These are phyloP conservation scores for Augiades crinisus DNA, from an alignment of 2,888 invertebrate genomes.

Conservation along the genomic window DNA sequence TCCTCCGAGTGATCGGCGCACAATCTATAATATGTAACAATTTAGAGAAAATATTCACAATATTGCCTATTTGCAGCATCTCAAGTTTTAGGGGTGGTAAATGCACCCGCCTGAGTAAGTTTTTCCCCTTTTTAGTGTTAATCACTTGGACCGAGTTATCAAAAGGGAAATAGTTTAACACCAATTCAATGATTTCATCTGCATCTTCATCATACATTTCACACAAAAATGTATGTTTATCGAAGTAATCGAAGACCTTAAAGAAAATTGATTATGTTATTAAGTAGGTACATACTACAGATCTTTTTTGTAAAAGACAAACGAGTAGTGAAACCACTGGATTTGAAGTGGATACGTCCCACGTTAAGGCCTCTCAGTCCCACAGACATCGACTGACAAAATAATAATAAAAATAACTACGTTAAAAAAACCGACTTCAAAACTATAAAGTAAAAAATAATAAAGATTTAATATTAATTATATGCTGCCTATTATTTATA, in stretches of 20 bases:
- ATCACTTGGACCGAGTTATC: constrained; percentile 91
- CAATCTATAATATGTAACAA: constrained; percentile 86
- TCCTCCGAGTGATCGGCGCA: constrained; percentile 85
- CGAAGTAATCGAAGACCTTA: constrained; percentile 74
- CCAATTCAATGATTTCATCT: constrained; percentile 84
- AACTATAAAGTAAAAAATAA: too few relatives aligned
- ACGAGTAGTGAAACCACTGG: too few relatives aligned
- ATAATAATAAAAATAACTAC: too few relatives aligned
- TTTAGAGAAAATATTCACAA: constrained; percentile 87
- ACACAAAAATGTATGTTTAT: constrained; percentile 83
- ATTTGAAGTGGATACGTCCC: too few relatives aligned
- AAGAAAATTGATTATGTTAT: background rate
- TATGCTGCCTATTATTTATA: too few relatives aligned
- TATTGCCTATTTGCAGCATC: constrained; percentile 88
- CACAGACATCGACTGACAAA: too few relatives aligned
- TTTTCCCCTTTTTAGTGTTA: constrained; percentile 81
- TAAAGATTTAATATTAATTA: too few relatives aligned
- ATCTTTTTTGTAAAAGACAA: too few relatives aligned
- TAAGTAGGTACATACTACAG: too few relatives aligned
- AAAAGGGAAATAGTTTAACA: constrained; percentile 87
- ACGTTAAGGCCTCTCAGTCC: too few relatives aligned
- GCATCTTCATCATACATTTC: constrained; percentile 94
- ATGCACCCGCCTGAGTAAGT: constrained; percentile 83
- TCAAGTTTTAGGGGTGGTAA: constrained; percentile 82
- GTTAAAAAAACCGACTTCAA: too few relatives aligned